Evolutionary conservation across 2,113 vertebrate genomes (phyloP), one percentile per base, ranked within the genome.

Genomic region (Brachirus orientalis): DNA sequence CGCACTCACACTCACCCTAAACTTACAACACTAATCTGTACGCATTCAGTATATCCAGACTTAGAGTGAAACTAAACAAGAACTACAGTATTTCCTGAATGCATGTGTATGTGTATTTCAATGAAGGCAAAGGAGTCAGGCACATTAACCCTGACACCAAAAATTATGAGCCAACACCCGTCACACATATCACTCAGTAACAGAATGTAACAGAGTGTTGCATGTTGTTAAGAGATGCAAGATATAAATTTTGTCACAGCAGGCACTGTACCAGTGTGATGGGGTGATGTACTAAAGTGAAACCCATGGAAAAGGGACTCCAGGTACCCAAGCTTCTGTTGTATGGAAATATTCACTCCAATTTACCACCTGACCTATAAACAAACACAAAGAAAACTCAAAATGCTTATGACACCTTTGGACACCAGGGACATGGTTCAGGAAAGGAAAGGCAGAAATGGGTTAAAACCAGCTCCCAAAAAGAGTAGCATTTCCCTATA

Each of bases 151-250:
- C n/a, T n/a, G n/a, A n/a, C n/a, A n/a, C n/a, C n/a, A 77, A 65
- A 3, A 10, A 20, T 79, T 81, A 89, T 68, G 70, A 83, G 52
- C 43, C 28, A 6, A 20, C 28, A 46, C 7, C 56, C 51, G 51
- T 47, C 63, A 61, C 60, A 47, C 55, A 45, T 64, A 84, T 88
- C 79, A 59, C 72, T 83, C 82, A 86, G 1, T 66, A 75, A 72
- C 76, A 63, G 19, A 20, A n/a, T n/a, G n/a, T n/a, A n/a, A n/a
- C n/a, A n/a, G n/a, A n/a, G n/a, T n/a, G n/a, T n/a, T n/a, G n/a
- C n/a, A n/a, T n/a, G n/a, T n/a, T n/a, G n/a, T n/a, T n/a, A n/a
- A n/a, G n/a, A n/a, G n/a, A n/a, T n/a, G n/a, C n/a, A n/a, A 28
- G 28, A 28, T 72, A 38, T 70, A 73, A 66, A 50, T 75, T 44